A percentile compares a stretch with the other conserved stretches of the same genome.
Evolutionary conservation across 2,888 invertebrate species (phyloP).

Genomic region (Eupeodes luniger): DNA sequence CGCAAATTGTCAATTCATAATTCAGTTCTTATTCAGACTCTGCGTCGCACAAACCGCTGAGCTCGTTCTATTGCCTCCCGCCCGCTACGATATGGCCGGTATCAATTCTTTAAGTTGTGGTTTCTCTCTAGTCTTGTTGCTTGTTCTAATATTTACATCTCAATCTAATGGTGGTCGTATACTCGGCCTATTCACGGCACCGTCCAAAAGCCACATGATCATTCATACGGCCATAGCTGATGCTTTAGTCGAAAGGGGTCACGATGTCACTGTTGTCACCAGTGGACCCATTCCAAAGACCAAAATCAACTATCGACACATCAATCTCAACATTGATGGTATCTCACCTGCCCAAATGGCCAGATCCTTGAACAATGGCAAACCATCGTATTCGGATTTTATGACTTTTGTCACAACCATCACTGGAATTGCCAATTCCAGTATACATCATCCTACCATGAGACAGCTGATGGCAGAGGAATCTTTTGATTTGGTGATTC

Average conservation of each 20-base stretch:
- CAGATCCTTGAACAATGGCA: slow-evolving; percentile 71
- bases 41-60: no score
- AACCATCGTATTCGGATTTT: slow-evolving; percentile 73
- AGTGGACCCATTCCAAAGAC: slow-evolving; percentile 76
- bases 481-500: slow-evolving; percentile 80
- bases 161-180: slow-evolving; percentile 78
- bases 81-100: not conserved
- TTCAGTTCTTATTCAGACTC: slow-evolving; percentile 12
- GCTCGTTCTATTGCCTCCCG: not conserved
- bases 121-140: not conserved
- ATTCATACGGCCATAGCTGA: slow-evolving; percentile 80
- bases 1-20: not conserved
- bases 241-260: slow-evolving; percentile 80
- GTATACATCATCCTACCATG: slow-evolving; percentile 76
- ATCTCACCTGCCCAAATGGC: slow-evolving; percentile 64
- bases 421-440: slow-evolving; percentile 70
- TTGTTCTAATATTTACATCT: not conserved
- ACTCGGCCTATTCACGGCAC: slow-evolving; percentile 80
- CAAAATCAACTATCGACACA: slow-evolving; percentile 77
- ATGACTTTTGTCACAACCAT: slow-evolving; percentile 43
- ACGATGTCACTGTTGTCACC: slow-evolving; percentile 80
- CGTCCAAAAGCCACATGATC: slow-evolving; percentile 80
- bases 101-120: not conserved
- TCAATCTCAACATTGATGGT: slow-evolving; percentile 68
- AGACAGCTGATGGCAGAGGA: slow-evolving; percentile 77